phyloP scores from a whole-genome alignment of 2,113 vertebrate genomes.

The Ptilonorhynchus violaceus region DNA sequence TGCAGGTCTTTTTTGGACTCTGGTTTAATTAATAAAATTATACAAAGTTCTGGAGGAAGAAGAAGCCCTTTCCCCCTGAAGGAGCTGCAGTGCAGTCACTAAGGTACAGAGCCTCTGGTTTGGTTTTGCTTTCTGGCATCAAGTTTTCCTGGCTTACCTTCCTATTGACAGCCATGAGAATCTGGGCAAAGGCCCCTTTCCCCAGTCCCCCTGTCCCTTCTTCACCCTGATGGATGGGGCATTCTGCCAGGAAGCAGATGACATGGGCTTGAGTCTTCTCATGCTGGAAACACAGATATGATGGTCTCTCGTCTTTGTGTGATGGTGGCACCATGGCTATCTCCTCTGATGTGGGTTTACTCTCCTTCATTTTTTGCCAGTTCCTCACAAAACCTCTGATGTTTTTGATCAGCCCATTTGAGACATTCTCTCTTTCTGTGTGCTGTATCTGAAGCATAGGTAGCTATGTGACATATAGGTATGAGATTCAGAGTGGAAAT shows the following conservation, averaged over 20 bases:
- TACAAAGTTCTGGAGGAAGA: not conserved
- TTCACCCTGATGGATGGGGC: not conserved
- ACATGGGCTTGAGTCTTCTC: not conserved
- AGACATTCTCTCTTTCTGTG: not conserved
- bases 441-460: not conserved
- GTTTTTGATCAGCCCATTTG: not conserved
- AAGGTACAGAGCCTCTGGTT: not conserved
- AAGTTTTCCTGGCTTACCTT: not conserved
- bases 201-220: not conserved
- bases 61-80: not conserved
- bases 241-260: not conserved
- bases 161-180: not conserved
- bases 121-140: not conserved
- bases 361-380: not conserved
- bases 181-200: not conserved
- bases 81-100: not conserved
- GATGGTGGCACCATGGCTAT: rapidly evolving
- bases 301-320: rapidly evolving
- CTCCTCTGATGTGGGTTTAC: not conserved
- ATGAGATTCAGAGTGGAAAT: not conserved
- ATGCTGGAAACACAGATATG: not conserved
- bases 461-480: not conserved
- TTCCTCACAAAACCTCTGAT: not conserved
- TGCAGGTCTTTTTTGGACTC: not conserved
- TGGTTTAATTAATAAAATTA: not conserved